Evolutionary conservation across 2,888 invertebrate species (phyloP).

Genomic region (Andrena trimmerana): DNA sequence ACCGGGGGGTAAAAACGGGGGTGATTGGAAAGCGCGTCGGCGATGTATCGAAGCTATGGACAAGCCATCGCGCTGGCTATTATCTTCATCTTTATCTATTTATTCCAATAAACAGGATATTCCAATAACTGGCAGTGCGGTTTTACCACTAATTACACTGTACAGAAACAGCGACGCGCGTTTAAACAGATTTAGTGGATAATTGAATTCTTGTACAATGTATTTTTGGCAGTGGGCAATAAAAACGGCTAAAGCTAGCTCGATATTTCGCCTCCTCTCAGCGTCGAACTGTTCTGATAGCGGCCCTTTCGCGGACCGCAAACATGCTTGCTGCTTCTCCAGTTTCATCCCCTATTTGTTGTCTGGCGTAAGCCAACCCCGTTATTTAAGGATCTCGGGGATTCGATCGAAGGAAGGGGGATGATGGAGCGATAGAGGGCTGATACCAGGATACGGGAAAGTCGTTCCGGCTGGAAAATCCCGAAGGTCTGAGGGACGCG

Average conservation of each 20-base stretch:
- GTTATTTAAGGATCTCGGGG: slow-evolving; percentile 31
- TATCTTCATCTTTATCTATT: neutral
- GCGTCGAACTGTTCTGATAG: neutral
- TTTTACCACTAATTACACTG: too few relatives aligned
- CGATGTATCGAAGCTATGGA: neutral
- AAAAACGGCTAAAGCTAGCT: neutral
- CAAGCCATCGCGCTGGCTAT: neutral
- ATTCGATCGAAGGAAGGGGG: neutral
- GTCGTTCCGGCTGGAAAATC: slow-evolving; percentile 41
- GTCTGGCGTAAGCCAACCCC: slow-evolving; percentile 7
- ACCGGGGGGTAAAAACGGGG: neutral
- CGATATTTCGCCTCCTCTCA: neutral
- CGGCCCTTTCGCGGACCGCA: neutral
- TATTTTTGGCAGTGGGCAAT: neutral
- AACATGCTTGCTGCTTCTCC: slow-evolving; percentile 8
- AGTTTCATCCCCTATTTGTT: slow-evolving; percentile 33
- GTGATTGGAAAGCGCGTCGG: neutral
- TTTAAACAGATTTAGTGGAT: too few relatives aligned
- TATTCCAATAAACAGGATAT: too few relatives aligned
- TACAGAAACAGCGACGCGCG: too few relatives aligned
- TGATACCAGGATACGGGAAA: slow-evolving; percentile 26
- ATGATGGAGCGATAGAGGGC: slow-evolving; percentile 25
- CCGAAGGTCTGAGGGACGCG: slow-evolving; percentile 20
- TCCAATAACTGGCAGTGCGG: too few relatives aligned
- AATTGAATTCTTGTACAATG: too few relatives aligned